Base-by-base conservation (phyloP, 2,113 vertebrate species). In the Uropsilus gracilis region DNA sequence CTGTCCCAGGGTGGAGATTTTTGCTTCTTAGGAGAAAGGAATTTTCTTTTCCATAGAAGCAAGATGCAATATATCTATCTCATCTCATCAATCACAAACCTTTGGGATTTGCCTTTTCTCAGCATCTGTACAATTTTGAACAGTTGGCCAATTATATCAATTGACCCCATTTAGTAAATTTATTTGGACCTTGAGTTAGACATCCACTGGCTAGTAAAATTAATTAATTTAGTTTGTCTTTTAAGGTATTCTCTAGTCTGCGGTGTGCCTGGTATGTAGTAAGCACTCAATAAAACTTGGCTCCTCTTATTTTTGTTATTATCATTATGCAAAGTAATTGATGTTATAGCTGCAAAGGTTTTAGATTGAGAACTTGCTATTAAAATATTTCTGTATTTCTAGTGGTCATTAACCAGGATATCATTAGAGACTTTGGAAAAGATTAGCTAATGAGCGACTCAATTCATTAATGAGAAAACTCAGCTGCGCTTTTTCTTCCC, bases 401-500 rank as follows among this genome's bases (percentile, higher is more conserved):
- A 90, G 90, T 82, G 82, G 61, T 90, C 50, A 59, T 95, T 96
- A 92, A 50, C 69, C 73, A 96, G 80, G 71, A 81, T 57, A 68
- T 95, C 95, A 91, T 96, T 89, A 91, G 89, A 89, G 80, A 96
- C 92, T 91, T 89, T 66, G 84, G 93, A 57, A 68, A 77, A 95
- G 75, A 97, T 95, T 93, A 96, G 94, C 77, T 94, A 95, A 96
- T 87, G 94, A 96, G 80, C 1, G 3, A 37, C 88, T 94, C 84
- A 81, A 68, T 95, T 92, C 86, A 90, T 96, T 96, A 96, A 94
- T 63, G 69, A 95, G 89, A 86, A 73, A 96, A 88, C 57, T 97
- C 86, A 89, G 86, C 78, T 96, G n/a, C 82, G 66, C 85, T 72
- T 97, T 68, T 75, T 73, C 84, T 17, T 77, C 90, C 63, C 81